Conservation (phyloP, 92 coral and sea anemone genomes). For the Porites divaricata region DNA sequence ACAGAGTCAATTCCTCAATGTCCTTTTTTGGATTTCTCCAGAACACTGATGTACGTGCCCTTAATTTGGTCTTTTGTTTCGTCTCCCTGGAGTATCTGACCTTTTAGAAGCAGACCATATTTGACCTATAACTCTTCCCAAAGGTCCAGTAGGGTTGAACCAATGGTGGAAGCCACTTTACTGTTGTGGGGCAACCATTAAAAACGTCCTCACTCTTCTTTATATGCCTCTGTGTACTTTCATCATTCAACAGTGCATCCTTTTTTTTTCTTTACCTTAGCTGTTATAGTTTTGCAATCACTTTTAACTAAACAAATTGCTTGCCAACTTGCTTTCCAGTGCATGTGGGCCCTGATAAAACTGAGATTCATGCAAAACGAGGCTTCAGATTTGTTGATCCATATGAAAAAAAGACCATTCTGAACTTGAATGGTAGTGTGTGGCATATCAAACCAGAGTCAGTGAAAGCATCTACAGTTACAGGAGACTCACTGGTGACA, state of each 20-base stretch:
- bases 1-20: slow-evolving; percentile 47
- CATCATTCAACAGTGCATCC: no score
- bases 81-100: no score
- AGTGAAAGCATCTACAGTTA: slow-evolving; percentile 62
- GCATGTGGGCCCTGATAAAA: slow-evolving; percentile 77
- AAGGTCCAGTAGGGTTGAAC: no score
- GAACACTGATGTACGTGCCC: slow-evolving; percentile 59
- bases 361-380: slow-evolving; percentile 72
- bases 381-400: slow-evolving; percentile 97
- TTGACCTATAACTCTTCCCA: no score
- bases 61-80: slow-evolving; percentile 49
- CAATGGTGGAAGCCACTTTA: neutral
- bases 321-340: slow-evolving; percentile 52
- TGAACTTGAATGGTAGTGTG: slow-evolving; percentile 84
- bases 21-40: slow-evolving; percentile 62
- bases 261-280: no score
- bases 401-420: slow-evolving; percentile 80
- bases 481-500: slow-evolving; percentile 75
- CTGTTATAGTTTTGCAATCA: neutral
- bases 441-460: slow-evolving; percentile 78
- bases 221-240: no score
- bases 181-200: neutral
- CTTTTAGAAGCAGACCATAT: no score
- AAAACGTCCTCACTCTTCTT: neutral
- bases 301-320: neutral